A percentile compares a stretch with the other conserved stretches of the same genome.
phyloP scores from a whole-genome alignment of 2,888 invertebrate species.

The Calameuta idolon region DNA sequence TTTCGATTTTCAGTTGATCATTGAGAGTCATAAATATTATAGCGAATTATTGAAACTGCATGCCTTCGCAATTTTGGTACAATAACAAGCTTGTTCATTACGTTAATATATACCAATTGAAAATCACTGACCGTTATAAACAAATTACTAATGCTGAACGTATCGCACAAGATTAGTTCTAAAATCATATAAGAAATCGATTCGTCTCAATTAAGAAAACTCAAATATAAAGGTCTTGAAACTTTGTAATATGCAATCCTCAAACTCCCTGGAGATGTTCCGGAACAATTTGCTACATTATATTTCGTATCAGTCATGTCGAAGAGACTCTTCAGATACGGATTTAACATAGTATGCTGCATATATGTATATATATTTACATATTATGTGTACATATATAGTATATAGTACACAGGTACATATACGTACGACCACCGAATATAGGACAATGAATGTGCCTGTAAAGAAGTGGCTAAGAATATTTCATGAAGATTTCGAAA shows the following conservation, averaged over 20 bases:
- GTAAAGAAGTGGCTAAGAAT: neutral
- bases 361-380: no score
- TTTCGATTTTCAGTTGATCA: neutral
- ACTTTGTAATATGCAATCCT: neutral
- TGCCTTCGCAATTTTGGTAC: neutral
- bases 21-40: neutral
- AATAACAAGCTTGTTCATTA: neutral
- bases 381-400: no score
- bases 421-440: neutral
- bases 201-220: neutral
- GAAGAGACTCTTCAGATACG: neutral
- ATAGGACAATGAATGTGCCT: neutral
- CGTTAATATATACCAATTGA: neutral
- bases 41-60: neutral
- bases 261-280: neutral
- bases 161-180: neutral
- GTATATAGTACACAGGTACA: no score
- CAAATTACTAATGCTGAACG: neutral
- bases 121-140: neutral
- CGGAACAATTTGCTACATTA: neutral
- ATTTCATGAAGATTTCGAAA: neutral
- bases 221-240: neutral
- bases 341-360: neutral
- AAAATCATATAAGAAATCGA: neutral
- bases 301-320: neutral